These are phyloP conservation scores for Enteromius thamalakanensis DNA, from an alignment of 2,797 vertebrate species.

Conservation along the genomic window DNA sequence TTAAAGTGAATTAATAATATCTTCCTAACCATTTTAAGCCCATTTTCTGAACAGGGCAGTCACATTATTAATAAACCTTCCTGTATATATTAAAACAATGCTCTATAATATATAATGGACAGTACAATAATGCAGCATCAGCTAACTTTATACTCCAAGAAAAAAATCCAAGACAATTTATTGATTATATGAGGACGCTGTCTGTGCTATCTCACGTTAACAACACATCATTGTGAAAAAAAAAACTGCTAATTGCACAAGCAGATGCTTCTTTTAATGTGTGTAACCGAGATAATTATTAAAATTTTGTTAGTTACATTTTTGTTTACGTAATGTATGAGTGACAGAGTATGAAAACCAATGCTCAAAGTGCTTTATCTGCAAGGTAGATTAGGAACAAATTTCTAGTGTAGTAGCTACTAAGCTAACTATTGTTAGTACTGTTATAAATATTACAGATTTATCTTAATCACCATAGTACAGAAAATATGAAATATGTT, in stretches of 20 bases:
- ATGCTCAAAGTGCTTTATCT: conserved; percentile 10
- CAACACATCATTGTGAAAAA: conserved; percentile 1
- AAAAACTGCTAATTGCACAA: neutral
- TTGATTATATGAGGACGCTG: neutral
- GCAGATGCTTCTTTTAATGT: neutral
- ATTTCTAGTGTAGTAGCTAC: neutral
- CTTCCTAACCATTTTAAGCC: neutral
- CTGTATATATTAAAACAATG: neutral
- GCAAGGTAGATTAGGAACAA: neutral
- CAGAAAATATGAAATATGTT: neutral
- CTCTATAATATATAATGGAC: too few relatives aligned
- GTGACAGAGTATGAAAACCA: neutral
- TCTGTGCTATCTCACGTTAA: neutral
- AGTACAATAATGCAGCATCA: too few relatives aligned
- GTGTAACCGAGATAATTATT: neutral
- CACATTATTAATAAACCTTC: neutral
- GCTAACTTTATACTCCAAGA: neutral
- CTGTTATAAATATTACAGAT: neutral
- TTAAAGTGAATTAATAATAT: neutral
- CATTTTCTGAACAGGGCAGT: neutral
- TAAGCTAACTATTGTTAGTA: neutral
- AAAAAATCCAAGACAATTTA: neutral
- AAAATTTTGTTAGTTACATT: neutral
- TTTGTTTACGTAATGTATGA: neutral
- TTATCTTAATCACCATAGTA: neutral